A percentile compares a stretch with the other conserved stretches of the same genome.
Evolutionary conservation across 1,140 invertebrate genomes (phyloP).

Genomic region (Panonychus citri): DNA sequence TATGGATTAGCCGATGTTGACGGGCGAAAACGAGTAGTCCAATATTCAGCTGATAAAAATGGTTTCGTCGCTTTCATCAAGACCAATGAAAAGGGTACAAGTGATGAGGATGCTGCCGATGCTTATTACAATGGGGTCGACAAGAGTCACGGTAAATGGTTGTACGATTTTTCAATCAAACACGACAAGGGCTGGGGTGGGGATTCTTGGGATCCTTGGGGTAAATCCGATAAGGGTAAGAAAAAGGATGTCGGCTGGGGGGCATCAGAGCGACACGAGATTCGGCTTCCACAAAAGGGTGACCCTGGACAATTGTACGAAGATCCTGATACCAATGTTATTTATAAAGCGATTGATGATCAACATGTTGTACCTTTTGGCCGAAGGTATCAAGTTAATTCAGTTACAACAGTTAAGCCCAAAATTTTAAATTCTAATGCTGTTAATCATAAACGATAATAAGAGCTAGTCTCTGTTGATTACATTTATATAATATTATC

Average conservation of each 20-base stretch:
- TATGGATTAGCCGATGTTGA: slow-evolving; percentile 13
- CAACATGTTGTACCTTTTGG: not conserved
- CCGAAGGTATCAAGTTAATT: too few relatives aligned
- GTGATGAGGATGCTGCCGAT: not conserved
- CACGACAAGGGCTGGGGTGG: not conserved
- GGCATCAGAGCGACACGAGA: not conserved
- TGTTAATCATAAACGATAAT: too few relatives aligned
- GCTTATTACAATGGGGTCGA: not conserved
- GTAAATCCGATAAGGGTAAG: not conserved
- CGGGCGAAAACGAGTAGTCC: slow-evolving; percentile 10
- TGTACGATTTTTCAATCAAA: not conserved
- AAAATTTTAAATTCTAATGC: too few relatives aligned
- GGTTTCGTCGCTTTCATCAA: slow-evolving; percentile 11
- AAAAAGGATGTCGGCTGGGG: not conserved
- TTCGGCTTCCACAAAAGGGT: not conserved
- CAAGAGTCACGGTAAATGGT: not conserved
- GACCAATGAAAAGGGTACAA: slow-evolving; percentile 4
- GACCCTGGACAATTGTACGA: not conserved
- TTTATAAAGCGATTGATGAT: not conserved
- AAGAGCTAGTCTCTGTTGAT: too few relatives aligned
- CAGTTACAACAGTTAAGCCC: too few relatives aligned
- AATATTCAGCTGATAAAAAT: slow-evolving; percentile 11
- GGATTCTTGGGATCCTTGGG: not conserved
- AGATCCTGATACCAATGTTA: not conserved
- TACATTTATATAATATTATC: too few relatives aligned